Evolutionary conservation across 1,140 invertebrate species (phyloP).

Genomic region (Gryon sp.): DNA sequence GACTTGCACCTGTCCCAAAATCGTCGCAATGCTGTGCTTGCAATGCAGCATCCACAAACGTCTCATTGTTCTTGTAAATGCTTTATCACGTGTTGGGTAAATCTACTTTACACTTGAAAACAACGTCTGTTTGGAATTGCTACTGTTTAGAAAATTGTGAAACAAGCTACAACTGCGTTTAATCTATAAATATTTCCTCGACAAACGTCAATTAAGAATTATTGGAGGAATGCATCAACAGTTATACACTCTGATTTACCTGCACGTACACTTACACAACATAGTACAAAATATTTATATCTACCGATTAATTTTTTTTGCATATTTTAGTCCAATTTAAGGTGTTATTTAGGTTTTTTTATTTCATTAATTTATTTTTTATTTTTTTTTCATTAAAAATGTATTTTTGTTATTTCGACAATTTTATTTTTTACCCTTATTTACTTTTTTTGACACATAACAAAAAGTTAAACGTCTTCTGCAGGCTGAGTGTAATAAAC

Average conservation of each 20-base stretch:
- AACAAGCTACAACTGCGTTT: slow-evolving; percentile 2
- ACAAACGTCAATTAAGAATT: slow-evolving; percentile 10
- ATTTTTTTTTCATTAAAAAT: not conserved
- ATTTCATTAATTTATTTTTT: too few relatives aligned
- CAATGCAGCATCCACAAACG: slow-evolving; percentile 37
- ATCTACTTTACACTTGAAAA: slow-evolving; percentile 59
- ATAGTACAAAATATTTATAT: too few relatives aligned
- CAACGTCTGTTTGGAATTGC: slow-evolving; percentile 44
- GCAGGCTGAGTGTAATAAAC: slow-evolving; percentile 33
- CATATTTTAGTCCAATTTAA: too few relatives aligned
- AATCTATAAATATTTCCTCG: slow-evolving; percentile 3
- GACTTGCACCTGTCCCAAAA: slow-evolving; percentile 60
- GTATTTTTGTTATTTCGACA: not conserved
- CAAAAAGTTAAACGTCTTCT: slow-evolving; percentile 17
- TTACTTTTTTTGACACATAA: too few relatives aligned
- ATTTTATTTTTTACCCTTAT: not conserved
- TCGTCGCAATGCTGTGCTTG: slow-evolving; percentile 40
- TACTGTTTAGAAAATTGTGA: slow-evolving; percentile 45
- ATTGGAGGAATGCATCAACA: not conserved
- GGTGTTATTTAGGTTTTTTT: too few relatives aligned
- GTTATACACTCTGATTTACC: too few relatives aligned
- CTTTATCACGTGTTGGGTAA: slow-evolving; percentile 55
- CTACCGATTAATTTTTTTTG: too few relatives aligned
- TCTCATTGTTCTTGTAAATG: slow-evolving; percentile 61
- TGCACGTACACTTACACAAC: too few relatives aligned